Base-by-base conservation (phyloP, 2,113 vertebrate species). In the Protobothrops mucrosquamatus region DNA sequence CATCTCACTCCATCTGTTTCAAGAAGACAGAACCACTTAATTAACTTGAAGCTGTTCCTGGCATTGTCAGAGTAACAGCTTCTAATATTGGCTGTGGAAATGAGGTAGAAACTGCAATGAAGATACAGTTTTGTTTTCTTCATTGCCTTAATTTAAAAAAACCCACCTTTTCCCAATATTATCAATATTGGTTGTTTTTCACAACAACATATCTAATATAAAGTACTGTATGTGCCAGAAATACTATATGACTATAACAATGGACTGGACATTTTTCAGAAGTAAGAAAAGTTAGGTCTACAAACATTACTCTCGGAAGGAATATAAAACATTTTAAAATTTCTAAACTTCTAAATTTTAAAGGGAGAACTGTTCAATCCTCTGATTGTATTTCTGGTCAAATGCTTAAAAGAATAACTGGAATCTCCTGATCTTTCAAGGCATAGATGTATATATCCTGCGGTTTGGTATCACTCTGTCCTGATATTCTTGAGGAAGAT, bases 1-100 rank as follows among this genome's bases (percentile, higher is more conserved):
- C 95, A 97, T 95, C 95, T 97, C 95, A 97, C 90, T 85, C 96
- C 92, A 96, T 96, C 94, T 97, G 94, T 95, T 95, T 96, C 90
- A 97, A 91, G 56, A 95, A 93, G 96, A 95, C 85, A 94, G 85
- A 95, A 94, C 85, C 26, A 89, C 61, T 93, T 94, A 91, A 92
- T 91, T 91, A 81, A 95, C 89, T 90, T 91, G 95, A 94, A 91
- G 94, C 34, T 95, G 96, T 95, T 94, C 85, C 91, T 57, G 51
- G 69, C n/a, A 57, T 94, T 96, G 96, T 93, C 85, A 93, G 96
- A 95, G 94, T 94, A 94, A 88, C 95, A 96, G 93, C 92, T 92
- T 93, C 81, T 61, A 87, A 92, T 56, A 14, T 56, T 14, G 8
- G 89, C n/a, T 87, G 81, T 2, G 56, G n/a, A 34, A 57, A 92